These are phyloP conservation scores for Teinopalpus imperialis DNA, from an alignment of 2,888 invertebrate genomes.

Conservation along the genomic window DNA sequence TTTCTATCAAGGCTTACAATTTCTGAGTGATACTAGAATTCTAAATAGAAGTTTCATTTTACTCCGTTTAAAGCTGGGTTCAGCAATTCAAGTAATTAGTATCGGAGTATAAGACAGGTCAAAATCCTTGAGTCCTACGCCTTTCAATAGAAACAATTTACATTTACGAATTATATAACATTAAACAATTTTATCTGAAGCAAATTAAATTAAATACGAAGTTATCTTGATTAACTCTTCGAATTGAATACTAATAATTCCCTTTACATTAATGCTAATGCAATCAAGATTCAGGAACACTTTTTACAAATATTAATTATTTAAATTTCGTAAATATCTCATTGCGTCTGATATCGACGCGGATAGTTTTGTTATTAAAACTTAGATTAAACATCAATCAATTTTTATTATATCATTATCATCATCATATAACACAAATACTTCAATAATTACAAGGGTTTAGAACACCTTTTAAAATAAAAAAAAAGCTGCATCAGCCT, in stretches of 20 bases:
- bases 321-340: too few species aligned
- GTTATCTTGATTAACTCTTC: conserved; percentile 15
- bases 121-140: not conserved
- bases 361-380: too few species aligned
- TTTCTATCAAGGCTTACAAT: not conserved
- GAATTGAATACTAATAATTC: conserved; percentile 15
- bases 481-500: too few species aligned
- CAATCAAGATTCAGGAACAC: too few species aligned
- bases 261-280: conserved; percentile 1
- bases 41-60: conserved; percentile 5
- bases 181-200: conserved; percentile 11
- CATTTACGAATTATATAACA: conserved; percentile 8
- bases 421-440: too few species aligned
- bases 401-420: too few species aligned
- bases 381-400: too few species aligned
- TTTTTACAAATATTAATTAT: too few species aligned
- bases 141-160: conserved; percentile 10
- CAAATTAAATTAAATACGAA: conserved; percentile 10
- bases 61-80: conserved; percentile 1
- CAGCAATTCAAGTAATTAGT: conserved; percentile 13
- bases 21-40: not conserved
- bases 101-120: conserved; percentile 5
- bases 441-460: too few species aligned
- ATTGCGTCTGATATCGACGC: too few species aligned
- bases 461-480: too few species aligned